A percentile compares a stretch with the other conserved stretches of the same genome.
Evolutionary conservation across 2,113 vertebrate species (phyloP).

Genomic region (Coracopsis vasa): DNA sequence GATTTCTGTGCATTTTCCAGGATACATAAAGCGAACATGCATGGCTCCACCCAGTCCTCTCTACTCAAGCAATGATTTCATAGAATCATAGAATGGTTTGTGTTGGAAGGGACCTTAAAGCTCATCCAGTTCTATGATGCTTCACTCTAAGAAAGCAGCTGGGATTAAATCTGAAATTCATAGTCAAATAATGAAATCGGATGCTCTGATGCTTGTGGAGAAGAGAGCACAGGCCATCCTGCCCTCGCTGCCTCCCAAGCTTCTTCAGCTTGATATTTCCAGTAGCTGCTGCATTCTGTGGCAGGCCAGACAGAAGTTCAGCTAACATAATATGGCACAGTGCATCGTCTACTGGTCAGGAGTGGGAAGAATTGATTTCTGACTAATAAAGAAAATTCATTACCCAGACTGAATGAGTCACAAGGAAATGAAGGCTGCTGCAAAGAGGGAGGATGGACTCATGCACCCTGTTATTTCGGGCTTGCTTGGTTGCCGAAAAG

Average conservation of each 20-base stretch:
- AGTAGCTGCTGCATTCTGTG: neutral
- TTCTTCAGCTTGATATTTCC: neutral
- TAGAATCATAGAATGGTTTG: neutral
- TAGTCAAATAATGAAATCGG: neutral
- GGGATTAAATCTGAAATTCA: neutral
- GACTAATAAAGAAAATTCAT: slow-evolving; percentile 59
- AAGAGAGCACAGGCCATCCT: neutral
- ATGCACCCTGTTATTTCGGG: neutral
- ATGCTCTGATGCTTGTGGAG: neutral
- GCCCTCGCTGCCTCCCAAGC: neutral
- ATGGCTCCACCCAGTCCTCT: neutral
- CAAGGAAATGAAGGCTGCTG: slow-evolving; percentile 35
- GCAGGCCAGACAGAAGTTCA: neutral
- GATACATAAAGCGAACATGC: neutral
- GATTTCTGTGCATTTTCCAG: neutral
- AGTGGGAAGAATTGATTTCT: slow-evolving; percentile 55
- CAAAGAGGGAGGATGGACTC: slow-evolving; percentile 20
- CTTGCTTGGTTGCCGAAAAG: neutral
- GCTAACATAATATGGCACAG: neutral
- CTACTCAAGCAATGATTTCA: neutral
- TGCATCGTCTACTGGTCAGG: slow-evolving; percentile 5
- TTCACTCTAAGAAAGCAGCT: neutral
- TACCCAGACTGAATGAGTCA: slow-evolving; percentile 49
- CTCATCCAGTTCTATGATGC: neutral
- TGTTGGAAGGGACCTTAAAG: neutral